phyloP scores from a whole-genome alignment of 2,888 invertebrate species.

The Scaptomyza cyrtandrae region DNA sequence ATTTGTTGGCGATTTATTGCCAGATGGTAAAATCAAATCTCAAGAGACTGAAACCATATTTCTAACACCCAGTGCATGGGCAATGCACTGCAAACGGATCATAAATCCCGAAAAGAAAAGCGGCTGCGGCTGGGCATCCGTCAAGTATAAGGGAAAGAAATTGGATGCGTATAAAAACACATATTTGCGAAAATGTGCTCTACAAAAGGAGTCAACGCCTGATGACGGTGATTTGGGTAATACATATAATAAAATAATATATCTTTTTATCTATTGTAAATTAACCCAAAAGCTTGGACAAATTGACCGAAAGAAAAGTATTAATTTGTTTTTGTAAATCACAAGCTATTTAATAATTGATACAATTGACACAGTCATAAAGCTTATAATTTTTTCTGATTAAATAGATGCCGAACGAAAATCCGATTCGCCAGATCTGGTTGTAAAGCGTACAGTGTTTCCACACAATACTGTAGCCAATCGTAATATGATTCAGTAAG shows the following conservation, averaged over 20 bases:
- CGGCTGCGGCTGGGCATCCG: constrained; percentile 97
- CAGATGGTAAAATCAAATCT: constrained; percentile 94
- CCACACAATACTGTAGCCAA: constrained; percentile 91
- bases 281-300: too few species aligned
- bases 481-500: constrained; percentile 91
- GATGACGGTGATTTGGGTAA: constrained; percentile 80
- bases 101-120: constrained; percentile 96
- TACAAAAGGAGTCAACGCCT: constrained; percentile 85
- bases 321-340: too few species aligned
- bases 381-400: not conserved
- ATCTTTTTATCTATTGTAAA: too few species aligned
- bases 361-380: too few species aligned
- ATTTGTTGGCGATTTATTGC: constrained; percentile 93
- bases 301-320: too few species aligned
- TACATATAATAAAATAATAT: not conserved
- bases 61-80: constrained; percentile 96
- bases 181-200: constrained; percentile 90
- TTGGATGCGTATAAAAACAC: constrained; percentile 94
- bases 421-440: constrained; percentile 87
- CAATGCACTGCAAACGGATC: constrained; percentile 95
- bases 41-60: constrained; percentile 95
- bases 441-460: constrained; percentile 88
- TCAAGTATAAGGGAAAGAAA: constrained; percentile 94
- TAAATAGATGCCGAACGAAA: constrained; percentile 87
- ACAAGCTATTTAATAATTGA: too few species aligned